Evolutionary conservation across 2,888 invertebrate species (phyloP), one percentile per base, ranked within the genome.

Genomic region (Rhingia rostrata): DNA sequence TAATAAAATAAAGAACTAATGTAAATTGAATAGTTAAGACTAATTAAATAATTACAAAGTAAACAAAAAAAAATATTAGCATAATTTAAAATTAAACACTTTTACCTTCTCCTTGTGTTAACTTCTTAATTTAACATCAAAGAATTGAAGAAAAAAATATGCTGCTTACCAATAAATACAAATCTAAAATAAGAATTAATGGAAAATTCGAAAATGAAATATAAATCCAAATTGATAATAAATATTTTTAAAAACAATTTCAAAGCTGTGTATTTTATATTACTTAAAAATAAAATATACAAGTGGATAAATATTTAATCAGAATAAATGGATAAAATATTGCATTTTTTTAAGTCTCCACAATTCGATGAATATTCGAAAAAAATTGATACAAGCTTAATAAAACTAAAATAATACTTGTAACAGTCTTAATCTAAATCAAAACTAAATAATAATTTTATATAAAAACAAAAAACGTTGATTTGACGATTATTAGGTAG

Each of bases 1-100:
- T 14, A 75, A 77, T 43, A 43, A 37, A 47, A 49, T 30, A 41
- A 32, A 43, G 72, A 79, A 3, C 32, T 49, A 73, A 73, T 79
- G 73, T 79, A 74, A 70, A 74, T 69, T 73, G n/a, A 66, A 79
- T 83, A 83, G 73, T 79, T 83, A 79, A 83, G 83, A 64, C 67
- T 56, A 77, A 77, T 47, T 60, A 78, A 78, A 82, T 58, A 63
- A 73, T 58, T 35, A 60, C n/a, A 51, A 61, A 58, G 30, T 54
- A 63, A 74, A 64, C 12, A 45, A 49, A 61, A 12, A 45, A 58
- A 37, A 51, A 72, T 6, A 35, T 78, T 83, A 83, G 83, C 54
- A 79, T 83, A 79, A 79, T 83, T 79, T 58, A 4, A 43, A 73
- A 69, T 54, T 58, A 32, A 49, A 75, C 43, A 70, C 64, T 63